Conservation (phyloP, 2,113 vertebrate species). For the Antigone vipio region DNA sequence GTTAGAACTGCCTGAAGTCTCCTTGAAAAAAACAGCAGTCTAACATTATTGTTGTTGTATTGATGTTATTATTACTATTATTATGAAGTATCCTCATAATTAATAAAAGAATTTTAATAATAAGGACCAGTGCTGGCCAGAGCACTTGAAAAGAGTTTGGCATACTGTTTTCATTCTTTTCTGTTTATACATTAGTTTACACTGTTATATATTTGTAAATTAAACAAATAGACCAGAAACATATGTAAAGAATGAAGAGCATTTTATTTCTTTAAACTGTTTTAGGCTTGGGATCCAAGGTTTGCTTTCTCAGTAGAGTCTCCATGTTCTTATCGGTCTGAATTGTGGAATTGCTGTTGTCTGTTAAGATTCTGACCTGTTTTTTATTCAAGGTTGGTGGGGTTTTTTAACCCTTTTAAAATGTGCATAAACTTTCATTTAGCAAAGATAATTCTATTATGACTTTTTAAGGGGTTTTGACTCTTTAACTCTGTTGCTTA, state of each 20-base stretch:
- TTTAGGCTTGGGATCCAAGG: background rate
- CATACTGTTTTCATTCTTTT: background rate
- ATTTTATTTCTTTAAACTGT: background rate
- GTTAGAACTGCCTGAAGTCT: background rate
- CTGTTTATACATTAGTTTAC: background rate
- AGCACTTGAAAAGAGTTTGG: background rate
- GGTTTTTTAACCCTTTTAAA: background rate
- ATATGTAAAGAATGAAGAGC: background rate
- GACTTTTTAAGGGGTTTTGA: background rate
- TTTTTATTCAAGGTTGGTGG: background rate
- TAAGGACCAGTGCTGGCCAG: background rate
- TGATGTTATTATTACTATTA: background rate
- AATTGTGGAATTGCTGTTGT: background rate
- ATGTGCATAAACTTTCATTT: background rate
- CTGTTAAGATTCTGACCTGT: background rate
- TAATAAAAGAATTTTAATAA: background rate
- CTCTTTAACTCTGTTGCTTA: background rate
- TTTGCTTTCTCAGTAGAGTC: background rate
- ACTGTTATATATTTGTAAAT: background rate
- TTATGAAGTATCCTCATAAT: background rate
- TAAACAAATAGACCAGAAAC: background rate
- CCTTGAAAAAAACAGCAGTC: background rate
- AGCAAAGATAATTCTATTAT: background rate
- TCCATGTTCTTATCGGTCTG: background rate
- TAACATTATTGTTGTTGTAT: background rate